These are phyloP conservation scores for Pica pica DNA, from an alignment of 2,113 vertebrate genomes.

Conservation along the genomic window DNA sequence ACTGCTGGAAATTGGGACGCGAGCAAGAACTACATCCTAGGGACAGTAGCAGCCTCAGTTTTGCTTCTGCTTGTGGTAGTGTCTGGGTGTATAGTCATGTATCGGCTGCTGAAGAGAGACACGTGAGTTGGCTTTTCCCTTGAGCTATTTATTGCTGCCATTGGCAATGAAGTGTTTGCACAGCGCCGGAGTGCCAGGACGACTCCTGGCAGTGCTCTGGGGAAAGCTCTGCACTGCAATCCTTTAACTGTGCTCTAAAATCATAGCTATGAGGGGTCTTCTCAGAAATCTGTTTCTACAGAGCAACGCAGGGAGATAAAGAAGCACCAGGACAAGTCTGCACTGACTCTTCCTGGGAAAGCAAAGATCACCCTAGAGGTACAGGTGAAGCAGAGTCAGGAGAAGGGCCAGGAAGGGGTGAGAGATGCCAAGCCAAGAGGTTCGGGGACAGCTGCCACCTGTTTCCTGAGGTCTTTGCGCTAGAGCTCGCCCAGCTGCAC, in stretches of 20 bases:
- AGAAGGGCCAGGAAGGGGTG: background rate
- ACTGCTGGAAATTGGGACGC: rapidly evolving
- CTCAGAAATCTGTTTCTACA: background rate
- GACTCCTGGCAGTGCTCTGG: background rate
- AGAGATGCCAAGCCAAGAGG: background rate
- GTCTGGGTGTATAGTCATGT: background rate
- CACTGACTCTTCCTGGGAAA: no score
- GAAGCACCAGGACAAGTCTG: no score
- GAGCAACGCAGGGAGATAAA: no score
- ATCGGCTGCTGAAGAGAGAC: background rate
- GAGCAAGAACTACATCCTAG: background rate
- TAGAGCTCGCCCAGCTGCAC: background rate
- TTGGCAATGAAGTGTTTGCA: background rate
- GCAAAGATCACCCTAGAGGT: no score
- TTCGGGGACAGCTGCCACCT: background rate
- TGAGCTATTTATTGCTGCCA: no score
- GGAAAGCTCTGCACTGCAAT: background rate
- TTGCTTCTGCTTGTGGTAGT: background rate
- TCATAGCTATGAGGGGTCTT: background rate
- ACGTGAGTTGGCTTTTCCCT: background rate
- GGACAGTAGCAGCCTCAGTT: rapidly evolving
- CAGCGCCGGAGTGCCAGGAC: background rate
- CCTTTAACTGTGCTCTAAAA: background rate
- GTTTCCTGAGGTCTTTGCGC: background rate
- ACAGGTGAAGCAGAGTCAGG: background rate